Conservation (phyloP, 2,888 invertebrate genomes). For the Dicyrtomina minuta region DNA sequence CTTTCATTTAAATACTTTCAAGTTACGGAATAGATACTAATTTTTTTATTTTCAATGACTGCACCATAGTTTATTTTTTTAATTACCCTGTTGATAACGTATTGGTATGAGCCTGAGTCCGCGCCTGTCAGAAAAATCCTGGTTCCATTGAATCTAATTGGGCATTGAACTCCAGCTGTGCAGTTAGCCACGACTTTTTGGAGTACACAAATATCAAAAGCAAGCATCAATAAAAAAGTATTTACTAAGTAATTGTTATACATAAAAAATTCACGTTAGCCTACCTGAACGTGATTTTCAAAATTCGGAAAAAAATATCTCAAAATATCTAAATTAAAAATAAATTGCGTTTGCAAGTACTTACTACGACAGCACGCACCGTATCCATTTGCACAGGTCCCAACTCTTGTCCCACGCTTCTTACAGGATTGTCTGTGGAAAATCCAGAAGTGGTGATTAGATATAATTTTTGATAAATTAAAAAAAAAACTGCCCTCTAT, state of each 20-base stretch:
- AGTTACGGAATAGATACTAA: background rate
- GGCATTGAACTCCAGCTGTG: constrained; percentile 1
- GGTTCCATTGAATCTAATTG: constrained; percentile 9
- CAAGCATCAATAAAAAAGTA: background rate
- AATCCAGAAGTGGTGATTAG: background rate
- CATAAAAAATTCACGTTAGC: background rate
- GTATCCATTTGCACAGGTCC: constrained; percentile 38
- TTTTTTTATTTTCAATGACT: background rate
- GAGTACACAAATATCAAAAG: background rate
- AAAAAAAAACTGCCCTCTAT: background rate
- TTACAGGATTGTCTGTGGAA: constrained; percentile 23
- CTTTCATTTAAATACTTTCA: background rate
- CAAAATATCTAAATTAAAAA: too few species aligned
- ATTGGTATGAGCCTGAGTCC: background rate
- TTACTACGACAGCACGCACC: constrained; percentile 44
- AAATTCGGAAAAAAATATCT: too few species aligned
- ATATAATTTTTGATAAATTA: too few species aligned
- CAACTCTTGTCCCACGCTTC: constrained; percentile 30
- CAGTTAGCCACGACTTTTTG: constrained; percentile 35
- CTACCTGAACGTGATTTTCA: too few species aligned
- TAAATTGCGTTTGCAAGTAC: too few species aligned
- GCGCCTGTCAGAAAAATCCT: background rate
- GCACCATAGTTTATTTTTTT: background rate
- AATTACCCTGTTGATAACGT: background rate
- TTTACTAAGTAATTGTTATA: background rate